Evolutionary conservation across 2,797 vertebrate genomes (phyloP).

Genomic region (Sebastiscus albofasciatus): DNA sequence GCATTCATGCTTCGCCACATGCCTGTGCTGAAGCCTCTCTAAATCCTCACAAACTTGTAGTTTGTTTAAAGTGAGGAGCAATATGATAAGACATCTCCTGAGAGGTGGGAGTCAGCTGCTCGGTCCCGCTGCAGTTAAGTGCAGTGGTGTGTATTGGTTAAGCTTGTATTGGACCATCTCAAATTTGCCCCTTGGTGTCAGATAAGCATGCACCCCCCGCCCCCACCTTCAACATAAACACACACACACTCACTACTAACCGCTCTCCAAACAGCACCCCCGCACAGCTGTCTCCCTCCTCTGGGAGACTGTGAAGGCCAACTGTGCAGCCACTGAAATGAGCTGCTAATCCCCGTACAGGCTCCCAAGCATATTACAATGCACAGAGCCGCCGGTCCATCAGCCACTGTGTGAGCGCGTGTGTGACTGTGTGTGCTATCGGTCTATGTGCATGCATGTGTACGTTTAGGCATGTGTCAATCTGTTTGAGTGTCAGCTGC

Average conservation of each 20-base stretch:
- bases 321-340: slow-evolving; percentile 80
- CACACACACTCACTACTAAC: slow-evolving; percentile 13
- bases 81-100: slow-evolving; percentile 70
- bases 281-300: slow-evolving; percentile 74
- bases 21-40: slow-evolving; percentile 41
- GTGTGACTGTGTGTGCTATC: slow-evolving; percentile 16
- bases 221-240: slow-evolving; percentile 1
- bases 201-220: slow-evolving; percentile 66
- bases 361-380: slow-evolving; percentile 77
- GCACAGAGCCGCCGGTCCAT: slow-evolving; percentile 55
- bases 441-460: slow-evolving; percentile 32
- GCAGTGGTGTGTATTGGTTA: slow-evolving; percentile 73
- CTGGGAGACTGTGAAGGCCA: slow-evolving; percentile 74
- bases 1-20: slow-evolving; percentile 48
- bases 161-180: slow-evolving; percentile 76
- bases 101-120: slow-evolving; percentile 67
- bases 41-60: slow-evolving; percentile 68
- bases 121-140: slow-evolving; percentile 62
- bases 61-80: slow-evolving; percentile 68
- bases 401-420: slow-evolving; percentile 45
- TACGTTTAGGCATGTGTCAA: slow-evolving; percentile 60
- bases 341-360: slow-evolving; percentile 83
- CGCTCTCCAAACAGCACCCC: slow-evolving; percentile 56
- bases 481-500: slow-evolving; percentile 64
- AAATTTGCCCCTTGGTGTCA: slow-evolving; percentile 78